These are phyloP conservation scores for Eupithecia subumbrata DNA, from an alignment of 2,888 invertebrate genomes.

Conservation along the genomic window DNA sequence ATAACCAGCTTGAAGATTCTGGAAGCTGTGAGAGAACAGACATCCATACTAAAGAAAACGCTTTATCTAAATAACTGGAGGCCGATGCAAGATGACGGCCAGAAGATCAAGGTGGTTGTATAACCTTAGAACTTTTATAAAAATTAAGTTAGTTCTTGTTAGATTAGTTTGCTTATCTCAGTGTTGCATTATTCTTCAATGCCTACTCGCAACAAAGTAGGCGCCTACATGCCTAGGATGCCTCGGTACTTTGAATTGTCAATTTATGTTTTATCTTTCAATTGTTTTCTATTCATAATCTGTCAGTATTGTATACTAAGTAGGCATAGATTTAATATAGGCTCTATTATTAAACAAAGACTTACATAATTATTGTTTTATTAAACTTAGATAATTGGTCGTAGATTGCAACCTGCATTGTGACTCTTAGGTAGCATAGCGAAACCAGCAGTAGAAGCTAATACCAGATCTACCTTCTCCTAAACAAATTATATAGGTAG, in stretches of 20 bases:
- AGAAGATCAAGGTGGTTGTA: constrained; percentile 32
- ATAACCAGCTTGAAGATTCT: constrained; percentile 69
- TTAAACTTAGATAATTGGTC: neutral
- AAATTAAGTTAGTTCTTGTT: constrained; percentile 16
- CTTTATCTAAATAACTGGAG: constrained; percentile 46
- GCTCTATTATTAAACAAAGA: neutral
- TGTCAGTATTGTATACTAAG: neutral
- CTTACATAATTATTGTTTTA: neutral
- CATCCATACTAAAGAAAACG: constrained; percentile 54
- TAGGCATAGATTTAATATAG: neutral
- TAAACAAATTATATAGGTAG: too few species aligned
- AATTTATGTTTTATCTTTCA: neutral
- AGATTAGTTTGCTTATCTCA: neutral
- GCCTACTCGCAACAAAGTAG: neutral
- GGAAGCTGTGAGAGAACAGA: constrained; percentile 70
- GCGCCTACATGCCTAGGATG: neutral
- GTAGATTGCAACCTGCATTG: too few species aligned
- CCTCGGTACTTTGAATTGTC: neutral
- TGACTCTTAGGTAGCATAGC: too few species aligned
- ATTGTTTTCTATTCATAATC: neutral
- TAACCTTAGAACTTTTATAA: constrained; percentile 4
- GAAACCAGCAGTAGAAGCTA: too few species aligned
- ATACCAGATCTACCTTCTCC: too few species aligned
- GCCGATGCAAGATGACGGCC: constrained; percentile 44
- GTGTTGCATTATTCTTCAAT: neutral